Evolutionary conservation across 2,113 vertebrate genomes (phyloP).

Genomic region (Oostethus manadensis): DNA sequence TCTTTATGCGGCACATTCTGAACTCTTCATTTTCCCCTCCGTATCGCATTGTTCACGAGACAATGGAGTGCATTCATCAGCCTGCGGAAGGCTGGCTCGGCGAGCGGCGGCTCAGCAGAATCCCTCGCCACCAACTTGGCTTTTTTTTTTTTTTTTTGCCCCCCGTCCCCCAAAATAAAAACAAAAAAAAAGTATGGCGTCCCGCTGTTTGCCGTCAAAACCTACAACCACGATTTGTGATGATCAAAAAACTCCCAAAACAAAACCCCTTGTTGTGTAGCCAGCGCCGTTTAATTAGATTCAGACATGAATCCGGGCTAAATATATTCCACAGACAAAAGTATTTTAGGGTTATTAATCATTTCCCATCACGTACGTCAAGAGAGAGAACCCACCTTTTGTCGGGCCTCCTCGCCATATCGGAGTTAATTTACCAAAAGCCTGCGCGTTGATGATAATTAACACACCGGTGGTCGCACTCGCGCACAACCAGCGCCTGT

Average conservation of each 20-base stretch:
- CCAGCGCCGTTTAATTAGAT: neutral
- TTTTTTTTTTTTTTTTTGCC: conserved; percentile 15
- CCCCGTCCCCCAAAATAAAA: too few species aligned
- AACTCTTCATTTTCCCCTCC: conserved; percentile 14
- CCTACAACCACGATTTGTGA: conserved; percentile 25
- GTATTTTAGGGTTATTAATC: neutral
- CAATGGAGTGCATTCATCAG: conserved; percentile 50
- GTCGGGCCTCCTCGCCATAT: conserved; percentile 1
- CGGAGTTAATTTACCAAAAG: conserved; percentile 9
- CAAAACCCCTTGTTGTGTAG: neutral
- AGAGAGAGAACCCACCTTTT: neutral
- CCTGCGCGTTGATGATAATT: conserved; percentile 10
- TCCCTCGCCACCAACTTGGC: conserved; percentile 16
- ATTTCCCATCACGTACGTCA: conserved; percentile 1
- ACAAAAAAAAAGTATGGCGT: conserved; percentile 8
- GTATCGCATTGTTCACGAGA: conserved; percentile 44
- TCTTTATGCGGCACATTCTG: conserved; percentile 17
- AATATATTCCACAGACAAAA: conserved; percentile 21
- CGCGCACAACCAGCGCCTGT: neutral
- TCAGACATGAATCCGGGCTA: conserved; percentile 20
- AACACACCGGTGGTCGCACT: conserved; percentile 2
- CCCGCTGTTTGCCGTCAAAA: conserved; percentile 20
- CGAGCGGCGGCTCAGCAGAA: conserved; percentile 35
- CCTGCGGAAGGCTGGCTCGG: conserved; percentile 29
- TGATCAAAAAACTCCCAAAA: neutral